These are phyloP conservation scores for Orthonyx spaldingii DNA, from an alignment of 2,113 vertebrate genomes.

Conservation along the genomic window DNA sequence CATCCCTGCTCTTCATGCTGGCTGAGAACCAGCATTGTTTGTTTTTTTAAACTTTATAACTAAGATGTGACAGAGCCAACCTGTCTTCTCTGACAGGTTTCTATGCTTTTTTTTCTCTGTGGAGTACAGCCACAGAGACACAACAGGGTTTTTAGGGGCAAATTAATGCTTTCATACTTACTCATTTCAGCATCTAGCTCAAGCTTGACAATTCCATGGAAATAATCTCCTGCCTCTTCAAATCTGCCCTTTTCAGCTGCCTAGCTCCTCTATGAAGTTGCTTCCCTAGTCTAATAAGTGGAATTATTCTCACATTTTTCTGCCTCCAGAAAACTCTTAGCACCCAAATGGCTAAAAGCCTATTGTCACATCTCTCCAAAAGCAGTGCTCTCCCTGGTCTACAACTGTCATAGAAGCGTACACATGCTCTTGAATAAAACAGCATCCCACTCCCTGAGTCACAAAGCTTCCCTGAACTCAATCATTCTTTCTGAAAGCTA, in stretches of 20 bases:
- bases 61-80: neutral
- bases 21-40: neutral
- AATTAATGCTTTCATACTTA: neutral
- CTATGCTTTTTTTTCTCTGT: neutral
- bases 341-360: neutral
- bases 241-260: neutral
- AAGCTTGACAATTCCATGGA: neutral
- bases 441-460: neutral
- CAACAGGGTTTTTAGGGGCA: neutral
- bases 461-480: neutral
- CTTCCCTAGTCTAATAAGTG: neutral
- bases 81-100: neutral
- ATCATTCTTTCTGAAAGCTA: neutral
- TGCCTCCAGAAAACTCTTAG: neutral
- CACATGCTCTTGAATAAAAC: neutral
- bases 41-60: neutral
- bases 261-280: neutral
- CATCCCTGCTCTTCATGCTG: neutral
- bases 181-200: neutral
- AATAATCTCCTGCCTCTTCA: neutral
- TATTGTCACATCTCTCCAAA: neutral
- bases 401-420: neutral
- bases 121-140: neutral
- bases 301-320: neutral
- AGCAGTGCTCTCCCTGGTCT: neutral